Evolutionary conservation across 2,797 vertebrate genomes (phyloP), one percentile per base, ranked within the genome.

Genomic region (Crypturellus tataupa): DNA sequence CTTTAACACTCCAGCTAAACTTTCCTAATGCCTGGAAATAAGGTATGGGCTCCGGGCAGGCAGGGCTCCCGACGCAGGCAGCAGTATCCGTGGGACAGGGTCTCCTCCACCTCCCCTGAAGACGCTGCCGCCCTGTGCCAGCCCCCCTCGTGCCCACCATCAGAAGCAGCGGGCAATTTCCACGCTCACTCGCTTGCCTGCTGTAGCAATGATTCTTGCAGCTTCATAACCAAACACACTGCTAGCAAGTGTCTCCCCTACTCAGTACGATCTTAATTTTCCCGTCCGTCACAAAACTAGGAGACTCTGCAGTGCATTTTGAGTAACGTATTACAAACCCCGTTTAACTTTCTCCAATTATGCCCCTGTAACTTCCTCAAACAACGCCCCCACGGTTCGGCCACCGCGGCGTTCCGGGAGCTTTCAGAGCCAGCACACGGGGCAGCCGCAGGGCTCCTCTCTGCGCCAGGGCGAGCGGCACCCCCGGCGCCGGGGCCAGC

Each of bases 371-470:
- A 19, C 1, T 4, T 33, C 71, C 7, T n/a, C 24, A 14, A 25
- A 15, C 2, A 11, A 16, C 2, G 2, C 3, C 40, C 8, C 29
- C 17, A 19, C 1, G 2, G 12, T 8, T 3, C 18, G 1, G 24
- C 8, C 17, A 5, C 15, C 2, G 0, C 2, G n/a, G 17, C 8
- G 1, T 21, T 3, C 2, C 4, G 12, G 7, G 3, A 5, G 19
- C 2, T 1, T 12, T 3, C 63, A 8, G 25, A 6, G 16, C 31
- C 1, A 4, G 17, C 29, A 12, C 11, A 2, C 17, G n/a, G 4
- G n/a, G 4, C 13, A 24, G 37, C 49, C n/a, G 8, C 15, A 6
- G 18, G 6, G 4, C n/a, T 5, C 49, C 31, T 17, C n/a, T 27
- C 31, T 3, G 51, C 29, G 9, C 27, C 16, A 29, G 51, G 27